Evolutionary conservation across 2,113 vertebrate species (phyloP).

Genomic region (Rhea pennata): DNA sequence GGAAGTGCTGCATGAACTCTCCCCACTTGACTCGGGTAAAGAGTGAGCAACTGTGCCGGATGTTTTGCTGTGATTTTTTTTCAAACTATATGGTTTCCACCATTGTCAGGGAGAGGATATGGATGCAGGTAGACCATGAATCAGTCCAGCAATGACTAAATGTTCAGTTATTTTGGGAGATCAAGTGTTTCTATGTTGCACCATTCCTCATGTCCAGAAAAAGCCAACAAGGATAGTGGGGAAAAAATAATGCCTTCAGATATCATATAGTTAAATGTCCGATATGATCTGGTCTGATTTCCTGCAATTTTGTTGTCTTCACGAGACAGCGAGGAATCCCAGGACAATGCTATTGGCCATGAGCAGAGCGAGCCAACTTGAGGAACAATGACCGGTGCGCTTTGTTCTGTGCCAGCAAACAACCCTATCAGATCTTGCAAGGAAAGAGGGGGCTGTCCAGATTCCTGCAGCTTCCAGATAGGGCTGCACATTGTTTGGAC

Average conservation of each 20-base stretch:
- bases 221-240: neutral
- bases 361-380: neutral
- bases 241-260: neutral
- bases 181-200: neutral
- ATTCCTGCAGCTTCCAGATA: slow-evolving; percentile 38
- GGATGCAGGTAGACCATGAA: neutral
- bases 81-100: neutral
- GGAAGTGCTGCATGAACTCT: neutral
- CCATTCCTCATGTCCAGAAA: neutral
- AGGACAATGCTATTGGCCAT: neutral
- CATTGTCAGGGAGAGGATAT: neutral
- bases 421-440: slow-evolving; percentile 19
- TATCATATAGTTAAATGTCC: neutral
- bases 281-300: slow-evolving; percentile 9
- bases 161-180: neutral
- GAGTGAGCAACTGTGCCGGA: rapidly evolving
- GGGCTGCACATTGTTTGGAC: slow-evolving; percentile 48
- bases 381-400: slow-evolving; percentile 31
- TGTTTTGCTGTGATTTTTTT: neutral
- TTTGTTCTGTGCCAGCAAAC: neutral
- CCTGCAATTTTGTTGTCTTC: slow-evolving; percentile 13
- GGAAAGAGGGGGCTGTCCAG: neutral
- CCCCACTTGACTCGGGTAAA: neutral
- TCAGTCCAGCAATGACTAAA: rapidly evolving
- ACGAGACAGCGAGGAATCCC: neutral